Evolutionary conservation across 1,140 invertebrate species (phyloP), one percentile per base, ranked within the genome.

Genomic region (Euschistus heros): DNA sequence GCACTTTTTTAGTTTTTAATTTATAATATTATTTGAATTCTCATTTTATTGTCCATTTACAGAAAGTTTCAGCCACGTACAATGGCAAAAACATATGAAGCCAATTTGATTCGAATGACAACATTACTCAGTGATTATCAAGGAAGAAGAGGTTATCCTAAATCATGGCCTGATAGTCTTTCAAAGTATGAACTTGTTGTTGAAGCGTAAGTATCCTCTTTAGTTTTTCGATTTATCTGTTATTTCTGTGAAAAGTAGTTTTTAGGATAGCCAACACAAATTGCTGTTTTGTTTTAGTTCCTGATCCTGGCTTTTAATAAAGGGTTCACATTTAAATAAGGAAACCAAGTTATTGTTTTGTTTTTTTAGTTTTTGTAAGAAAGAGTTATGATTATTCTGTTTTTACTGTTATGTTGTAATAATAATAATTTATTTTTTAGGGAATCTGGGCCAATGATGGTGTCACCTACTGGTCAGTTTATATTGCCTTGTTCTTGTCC

Each of bases 401-500:
- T 37, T 13, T 10, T 37, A 37, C 4, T 13, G 10, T 10, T 4
- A 37, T 37, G 13, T 37, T 37, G 5, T 1, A 13, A 37, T 37
- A 10, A 8, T 30, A 30, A 30, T 30, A 5, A 8, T 8, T 22
- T 15, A 74, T 69, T 46, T 79, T 80, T 37, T 73, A 91, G 89
- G 20, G 91, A 92, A 76, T 87, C 91, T 18, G 91, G 92, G 2
- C 92, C 92, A 0, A 73, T 96, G 47, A 94, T 93, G 89, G 80
- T 95, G n/a, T 92, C 90, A 8, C 91, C 91, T 0, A 93, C 89
- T 44, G 92, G 92, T 22, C 91, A 94, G 76, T 91, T 95, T 70
- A 92, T 94, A 54, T 89, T 91, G 0, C 92, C 92, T 26, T 86
- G 89, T 18, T 91, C 91, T 0, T 93, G 91, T 74, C 92, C 92